phyloP scores from a whole-genome alignment of 35 echinoderm and acorn worm species.

The Ophiothrix spiculata region DNA sequence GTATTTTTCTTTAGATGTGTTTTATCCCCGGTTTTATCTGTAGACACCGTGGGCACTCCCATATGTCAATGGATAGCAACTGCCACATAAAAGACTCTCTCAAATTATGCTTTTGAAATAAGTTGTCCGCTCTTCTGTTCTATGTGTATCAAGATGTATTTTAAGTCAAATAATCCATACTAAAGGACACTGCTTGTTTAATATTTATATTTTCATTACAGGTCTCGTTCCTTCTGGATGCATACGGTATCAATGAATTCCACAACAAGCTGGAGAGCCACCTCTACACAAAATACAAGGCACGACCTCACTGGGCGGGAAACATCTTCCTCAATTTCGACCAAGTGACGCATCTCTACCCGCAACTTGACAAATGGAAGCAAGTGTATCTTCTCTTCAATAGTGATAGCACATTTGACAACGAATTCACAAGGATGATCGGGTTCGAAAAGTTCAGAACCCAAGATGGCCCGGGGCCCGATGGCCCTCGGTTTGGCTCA shows the following conservation, averaged over 20 bases:
- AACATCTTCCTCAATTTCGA: constrained; percentile 80
- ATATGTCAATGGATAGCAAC: no score
- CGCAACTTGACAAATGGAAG: constrained; percentile 76
- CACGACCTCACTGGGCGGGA: constrained; percentile 78
- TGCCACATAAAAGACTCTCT: no score
- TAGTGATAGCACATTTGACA: constrained; percentile 71
- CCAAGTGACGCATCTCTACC: constrained; percentile 62
- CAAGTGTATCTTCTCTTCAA: constrained; percentile 82
- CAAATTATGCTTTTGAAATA: no score
- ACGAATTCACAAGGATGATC: constrained; percentile 84
- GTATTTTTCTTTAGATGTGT: no score
- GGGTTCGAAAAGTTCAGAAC: constrained; percentile 86
- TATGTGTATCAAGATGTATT: no score
- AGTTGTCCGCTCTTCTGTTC: not conserved
- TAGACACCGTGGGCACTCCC: no score
- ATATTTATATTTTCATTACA: not conserved
- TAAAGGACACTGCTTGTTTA: no score
- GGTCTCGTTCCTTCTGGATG: constrained; percentile 75
- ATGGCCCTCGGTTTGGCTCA: not conserved
- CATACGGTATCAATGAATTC: constrained; percentile 83
- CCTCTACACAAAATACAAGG: constrained; percentile 63
- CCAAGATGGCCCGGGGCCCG: no score
- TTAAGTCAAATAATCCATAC: not conserved
- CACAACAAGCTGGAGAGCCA: constrained; percentile 74
- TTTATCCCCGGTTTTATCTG: no score